Base-by-base conservation (phyloP, 2,888 invertebrate species). In the Graphium colonna region DNA sequence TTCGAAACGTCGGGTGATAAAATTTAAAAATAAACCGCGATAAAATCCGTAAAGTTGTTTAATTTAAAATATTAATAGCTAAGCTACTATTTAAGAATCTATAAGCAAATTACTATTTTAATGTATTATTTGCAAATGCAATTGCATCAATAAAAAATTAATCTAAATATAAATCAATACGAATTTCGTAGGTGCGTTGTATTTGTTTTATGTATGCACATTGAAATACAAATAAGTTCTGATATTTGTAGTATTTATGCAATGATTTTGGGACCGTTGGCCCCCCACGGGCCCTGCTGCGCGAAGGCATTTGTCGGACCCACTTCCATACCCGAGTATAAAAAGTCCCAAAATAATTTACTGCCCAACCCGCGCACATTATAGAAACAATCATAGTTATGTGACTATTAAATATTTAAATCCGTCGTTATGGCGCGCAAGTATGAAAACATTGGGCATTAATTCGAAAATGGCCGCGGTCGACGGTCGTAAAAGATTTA, bases 311-410 rank as follows among this genome's bases (percentile, higher is more conserved):
- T 77, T 73, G 75, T 75, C 75, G 73, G 74, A 68, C 60, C 75
- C 67, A 75, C 69, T 77, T 79, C 80, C 75, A 74, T 78, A 74
- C 69, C 69, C 68, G 72, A 73, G 68, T 76, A 48, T 53, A 49
- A 82, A 84, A 83, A 83, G 79, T 74, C 78, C 75, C 69, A 67
- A 71, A 79, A 81, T 78, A 79, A 81, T 81, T 77, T 79, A 78
- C 71, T 69, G 71, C 69, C 70, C 69, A 67, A 72, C 66, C 63
- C 65, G 67, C 2, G 67, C 72, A 71, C 44, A 51, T 58, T 51
- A 60, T 55, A 68, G 63, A 73, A 68, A 75, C 77, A 74, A 77
- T 71, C 71, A 63, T 67, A 66, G 69, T 68, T 64, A 69, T 68
- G 63, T 62, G 63, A 63, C 65, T 68, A 62, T 72, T 72, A 71